Conservation (phyloP, 2,113 vertebrate species). For the Brachypodius melanocephalos region DNA sequence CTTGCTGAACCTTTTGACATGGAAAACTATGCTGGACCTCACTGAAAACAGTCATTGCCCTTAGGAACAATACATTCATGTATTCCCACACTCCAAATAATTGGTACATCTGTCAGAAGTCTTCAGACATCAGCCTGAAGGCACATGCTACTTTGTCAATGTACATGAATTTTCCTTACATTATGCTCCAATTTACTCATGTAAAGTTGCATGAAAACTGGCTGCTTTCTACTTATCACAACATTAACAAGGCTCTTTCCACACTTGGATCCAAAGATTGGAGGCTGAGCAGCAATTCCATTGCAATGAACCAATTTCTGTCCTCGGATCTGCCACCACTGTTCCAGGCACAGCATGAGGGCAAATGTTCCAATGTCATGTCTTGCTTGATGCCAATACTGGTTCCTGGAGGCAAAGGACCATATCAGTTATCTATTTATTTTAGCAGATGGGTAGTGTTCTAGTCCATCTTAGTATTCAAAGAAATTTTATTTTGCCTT, state of each 20-base stretch:
- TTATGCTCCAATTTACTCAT: not conserved
- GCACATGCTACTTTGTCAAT: not conserved
- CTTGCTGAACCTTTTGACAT: not conserved
- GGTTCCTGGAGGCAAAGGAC: not conserved
- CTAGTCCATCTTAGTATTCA: not conserved
- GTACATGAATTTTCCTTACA: not conserved
- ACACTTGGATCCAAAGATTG: not conserved
- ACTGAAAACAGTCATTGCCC: not conserved
- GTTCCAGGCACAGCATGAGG: not conserved
- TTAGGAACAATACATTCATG: not conserved
- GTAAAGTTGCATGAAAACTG: not conserved
- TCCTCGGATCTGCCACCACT: not conserved
- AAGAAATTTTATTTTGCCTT: not conserved
- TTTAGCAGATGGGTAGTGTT: not conserved
- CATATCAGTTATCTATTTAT: not conserved
- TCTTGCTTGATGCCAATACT: not conserved
- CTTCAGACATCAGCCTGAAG: not conserved
- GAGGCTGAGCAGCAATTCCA: not conserved
- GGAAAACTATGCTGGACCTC: not conserved
- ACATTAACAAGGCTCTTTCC: not conserved
- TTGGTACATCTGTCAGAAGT: not conserved
- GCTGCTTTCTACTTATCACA: not conserved
- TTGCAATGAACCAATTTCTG: not conserved
- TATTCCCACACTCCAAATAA: not conserved
- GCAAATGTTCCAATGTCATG: accelerated